Conservation (phyloP, 2,797 vertebrate species). For the Tapera naevia region DNA sequence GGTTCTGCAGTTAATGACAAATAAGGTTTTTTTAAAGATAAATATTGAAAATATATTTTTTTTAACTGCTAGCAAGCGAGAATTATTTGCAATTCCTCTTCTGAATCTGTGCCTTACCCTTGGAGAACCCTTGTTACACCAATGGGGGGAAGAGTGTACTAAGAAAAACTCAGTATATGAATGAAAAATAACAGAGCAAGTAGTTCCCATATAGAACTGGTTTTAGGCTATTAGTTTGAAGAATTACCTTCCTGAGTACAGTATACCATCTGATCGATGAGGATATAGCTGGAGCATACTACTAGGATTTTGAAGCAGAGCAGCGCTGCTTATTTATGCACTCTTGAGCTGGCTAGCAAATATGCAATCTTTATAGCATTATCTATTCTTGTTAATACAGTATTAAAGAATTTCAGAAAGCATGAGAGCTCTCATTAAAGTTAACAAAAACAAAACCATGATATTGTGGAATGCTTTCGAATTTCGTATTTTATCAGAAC, state of each 20-base stretch:
- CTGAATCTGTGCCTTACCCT: slow-evolving; percentile 23
- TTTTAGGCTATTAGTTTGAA: slow-evolving; percentile 64
- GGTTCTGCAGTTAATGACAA: slow-evolving; percentile 16
- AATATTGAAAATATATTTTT: neutral
- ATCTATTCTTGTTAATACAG: slow-evolving; percentile 9
- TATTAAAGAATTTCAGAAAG: neutral
- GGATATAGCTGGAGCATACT: neutral
- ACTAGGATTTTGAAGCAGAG: slow-evolving; percentile 15
- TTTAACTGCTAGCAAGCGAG: neutral
- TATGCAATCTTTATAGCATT: slow-evolving; percentile 15
- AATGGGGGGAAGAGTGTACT: neutral
- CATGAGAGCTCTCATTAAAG: neutral
- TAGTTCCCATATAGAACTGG: slow-evolving; percentile 23
- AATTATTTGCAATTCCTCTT: slow-evolving; percentile 30
- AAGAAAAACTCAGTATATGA: neutral
- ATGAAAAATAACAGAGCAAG: slow-evolving; percentile 42
- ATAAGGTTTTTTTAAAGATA: slow-evolving; percentile 16
- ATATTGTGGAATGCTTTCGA: neutral
- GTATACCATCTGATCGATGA: slow-evolving; percentile 29
- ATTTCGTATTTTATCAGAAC: neutral
- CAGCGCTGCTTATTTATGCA: neutral
- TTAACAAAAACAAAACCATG: neutral
- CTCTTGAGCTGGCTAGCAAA: neutral
- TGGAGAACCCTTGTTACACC: slow-evolving; percentile 34
- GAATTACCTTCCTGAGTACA: slow-evolving; percentile 29